These are phyloP conservation scores for Ptychochromis oligacanthus DNA, from an alignment of 2,113 vertebrate species.

Conservation along the genomic window DNA sequence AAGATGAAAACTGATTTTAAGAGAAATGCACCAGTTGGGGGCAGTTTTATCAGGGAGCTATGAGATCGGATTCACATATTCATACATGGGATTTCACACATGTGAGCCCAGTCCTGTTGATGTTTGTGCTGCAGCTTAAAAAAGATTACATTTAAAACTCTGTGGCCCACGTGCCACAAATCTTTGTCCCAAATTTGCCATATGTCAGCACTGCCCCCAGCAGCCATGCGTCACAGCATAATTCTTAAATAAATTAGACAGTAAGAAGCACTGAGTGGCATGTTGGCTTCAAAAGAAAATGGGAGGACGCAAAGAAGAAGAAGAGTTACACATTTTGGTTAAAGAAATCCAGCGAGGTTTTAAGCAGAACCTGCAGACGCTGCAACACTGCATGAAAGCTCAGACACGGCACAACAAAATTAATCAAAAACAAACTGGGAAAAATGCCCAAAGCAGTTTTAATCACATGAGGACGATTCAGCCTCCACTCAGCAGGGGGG, in stretches of 20 bases:
- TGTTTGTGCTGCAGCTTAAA: conserved; percentile 24
- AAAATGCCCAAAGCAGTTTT: conserved; percentile 58
- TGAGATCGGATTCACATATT: neutral
- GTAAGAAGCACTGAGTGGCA: neutral
- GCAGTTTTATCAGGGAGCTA: conserved; percentile 8
- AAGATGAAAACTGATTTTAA: neutral
- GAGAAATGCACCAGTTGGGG: neutral
- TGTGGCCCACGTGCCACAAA: conserved; percentile 26
- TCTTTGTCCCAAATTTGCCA: conserved; percentile 64
- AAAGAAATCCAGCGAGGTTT: conserved; percentile 47
- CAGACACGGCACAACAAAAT: conserved; percentile 59
- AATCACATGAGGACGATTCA: conserved; percentile 45
- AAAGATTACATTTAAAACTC: conserved; percentile 38
- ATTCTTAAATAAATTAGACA: conserved; percentile 24
- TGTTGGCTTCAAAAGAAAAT: neutral
- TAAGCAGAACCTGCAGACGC: conserved; percentile 1
- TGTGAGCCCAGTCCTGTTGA: neutral
- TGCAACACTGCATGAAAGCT: conserved; percentile 52
- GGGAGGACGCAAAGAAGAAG: neutral
- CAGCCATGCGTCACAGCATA: conserved; percentile 1
- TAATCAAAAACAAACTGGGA: conserved; percentile 66
- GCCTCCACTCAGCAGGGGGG: conserved; percentile 42
- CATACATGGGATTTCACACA: neutral
- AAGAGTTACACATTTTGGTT: conserved; percentile 19
- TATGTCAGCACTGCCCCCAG: conserved; percentile 55